Percentiles rank a stretch among this genome's conserved stretches.
Evolutionary conservation across 2,113 vertebrate species (phyloP).

Genomic region (Vombatus ursinus): DNA sequence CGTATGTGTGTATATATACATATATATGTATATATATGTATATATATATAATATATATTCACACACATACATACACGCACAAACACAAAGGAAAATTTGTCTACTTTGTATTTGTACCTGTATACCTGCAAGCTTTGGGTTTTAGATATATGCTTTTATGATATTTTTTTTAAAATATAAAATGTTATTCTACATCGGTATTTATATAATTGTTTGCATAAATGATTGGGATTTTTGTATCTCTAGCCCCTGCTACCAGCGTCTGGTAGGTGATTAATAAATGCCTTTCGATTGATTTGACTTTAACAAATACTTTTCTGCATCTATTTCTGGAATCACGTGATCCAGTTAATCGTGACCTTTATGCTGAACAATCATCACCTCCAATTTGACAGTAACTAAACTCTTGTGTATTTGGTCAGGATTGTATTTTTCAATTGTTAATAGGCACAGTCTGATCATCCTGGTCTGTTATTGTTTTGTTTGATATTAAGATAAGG

Average conservation of each 20-base stretch:
- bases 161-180: background rate
- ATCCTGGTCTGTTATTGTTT: background rate
- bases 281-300: background rate
- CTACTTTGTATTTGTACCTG: fast-evolving
- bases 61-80: no score
- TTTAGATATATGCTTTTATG: background rate
- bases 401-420: background rate
- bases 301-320: no score
- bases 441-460: background rate
- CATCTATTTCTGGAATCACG: background rate
- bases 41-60: background rate
- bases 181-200: background rate
- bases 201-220: background rate
- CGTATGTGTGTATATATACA: no score
- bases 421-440: background rate
- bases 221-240: background rate
- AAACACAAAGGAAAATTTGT: background rate
- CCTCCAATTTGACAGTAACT: background rate
- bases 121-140: background rate
- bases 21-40: background rate
- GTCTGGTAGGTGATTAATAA: background rate
- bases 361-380: background rate
- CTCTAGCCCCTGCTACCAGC: background rate
- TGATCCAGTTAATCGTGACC: background rate
- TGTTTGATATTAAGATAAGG: background rate